Base-by-base conservation (phyloP, 2,113 vertebrate genomes). In the Ammospiza caudacuta region DNA sequence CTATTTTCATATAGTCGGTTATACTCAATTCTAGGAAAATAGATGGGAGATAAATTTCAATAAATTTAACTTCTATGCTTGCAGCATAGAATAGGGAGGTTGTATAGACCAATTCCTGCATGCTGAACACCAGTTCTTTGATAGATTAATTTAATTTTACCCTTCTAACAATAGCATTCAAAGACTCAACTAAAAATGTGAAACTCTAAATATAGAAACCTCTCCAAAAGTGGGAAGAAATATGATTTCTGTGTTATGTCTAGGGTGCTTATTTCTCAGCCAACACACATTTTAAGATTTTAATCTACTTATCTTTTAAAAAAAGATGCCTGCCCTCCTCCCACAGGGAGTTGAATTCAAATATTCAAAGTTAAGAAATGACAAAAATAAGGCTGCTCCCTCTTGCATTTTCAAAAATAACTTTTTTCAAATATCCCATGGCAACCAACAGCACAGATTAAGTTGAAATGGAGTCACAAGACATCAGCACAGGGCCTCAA, bases 361-460 rank as follows among this genome's bases (percentile, higher is more conserved):
- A 83, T 47, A 86, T 47, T 44, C n/a, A 58, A 82, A 95, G 74
- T 35, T 87, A 85, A 23, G 28, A 79, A 92, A 95, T 54, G 18
- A 44, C 49, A 94, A 90, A 95, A 95, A 88, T 90, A 90, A 80
- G 72, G 67, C 70, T 90, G 55, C 43, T 10, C 31, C 29, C 44
- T 59, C 85, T 49, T 81, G 52, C 22, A 41, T 88, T 88, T 88
- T 55, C 51, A 86, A 83, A 96, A 95, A 92, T 92, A 85, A 83
- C 47, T 83, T 90, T 87, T 61, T 61, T 63, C 4, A 4, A 92
- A 80, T 67, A 91, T 94, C 12, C 44, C 87, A 90, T 86, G 23
- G 79, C 90, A 95, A 92, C 57, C 49, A 82, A 15, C 19, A 82
- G 28, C 51, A 93, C 8, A 58, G 83, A 62, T 15, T 11, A 68